phyloP scores from a whole-genome alignment of 2,888 invertebrate species.

The Scaptomyza cyrtandrae region DNA sequence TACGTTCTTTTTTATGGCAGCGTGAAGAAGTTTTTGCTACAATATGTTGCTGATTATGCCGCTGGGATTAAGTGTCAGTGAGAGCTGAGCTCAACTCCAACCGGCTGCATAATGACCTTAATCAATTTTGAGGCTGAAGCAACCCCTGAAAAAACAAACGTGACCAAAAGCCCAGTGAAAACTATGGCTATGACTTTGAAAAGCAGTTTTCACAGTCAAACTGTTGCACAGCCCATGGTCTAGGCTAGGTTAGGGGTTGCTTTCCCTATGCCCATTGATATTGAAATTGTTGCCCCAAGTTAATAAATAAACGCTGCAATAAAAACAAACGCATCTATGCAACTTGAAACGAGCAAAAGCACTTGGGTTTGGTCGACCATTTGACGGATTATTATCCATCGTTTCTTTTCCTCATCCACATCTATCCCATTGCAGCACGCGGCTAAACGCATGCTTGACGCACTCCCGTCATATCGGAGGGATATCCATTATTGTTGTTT shows the following conservation, averaged over 20 bases:
- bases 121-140: constrained; percentile 65
- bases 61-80: constrained; percentile 79
- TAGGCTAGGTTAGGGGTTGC: constrained; percentile 5
- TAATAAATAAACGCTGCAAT: constrained; percentile 68
- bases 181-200: constrained; percentile 37
- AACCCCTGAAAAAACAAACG: constrained; percentile 41
- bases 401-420: not conserved
- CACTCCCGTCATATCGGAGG: constrained; percentile 14
- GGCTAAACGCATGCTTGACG: constrained; percentile 41
- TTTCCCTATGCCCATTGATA: constrained; percentile 37
- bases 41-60: constrained; percentile 80
- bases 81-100: constrained; percentile 48
- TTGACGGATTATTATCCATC: not conserved
- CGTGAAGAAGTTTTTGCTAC: constrained; percentile 75
- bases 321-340: constrained; percentile 62
- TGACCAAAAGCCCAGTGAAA: no score
- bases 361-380: constrained; percentile 25
- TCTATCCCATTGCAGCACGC: constrained; percentile 8
- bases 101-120: constrained; percentile 79
- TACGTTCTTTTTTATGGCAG: constrained; percentile 53
- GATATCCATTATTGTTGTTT: constrained; percentile 1
- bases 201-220: constrained; percentile 54
- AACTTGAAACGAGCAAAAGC: constrained; percentile 60
- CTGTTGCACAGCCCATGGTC: constrained; percentile 64
- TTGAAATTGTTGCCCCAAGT: constrained; percentile 45